Evolutionary conservation across 2,888 invertebrate species (phyloP).

Genomic region (Agonopterix heracliana): DNA sequence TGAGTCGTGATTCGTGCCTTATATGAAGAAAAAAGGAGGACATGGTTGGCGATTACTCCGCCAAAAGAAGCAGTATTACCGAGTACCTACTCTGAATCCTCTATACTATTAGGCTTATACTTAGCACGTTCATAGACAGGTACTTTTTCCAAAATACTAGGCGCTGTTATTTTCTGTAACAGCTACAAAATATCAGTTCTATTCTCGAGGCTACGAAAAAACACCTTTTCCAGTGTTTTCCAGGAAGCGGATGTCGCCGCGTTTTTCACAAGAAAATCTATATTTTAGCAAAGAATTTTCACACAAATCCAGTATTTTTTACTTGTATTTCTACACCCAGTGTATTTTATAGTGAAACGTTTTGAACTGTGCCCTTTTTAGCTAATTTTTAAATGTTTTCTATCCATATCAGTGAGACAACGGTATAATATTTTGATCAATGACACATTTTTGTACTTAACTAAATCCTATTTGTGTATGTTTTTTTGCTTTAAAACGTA

Average conservation of each 20-base stretch:
- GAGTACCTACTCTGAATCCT: too few species aligned
- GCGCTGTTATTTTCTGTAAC: neutral
- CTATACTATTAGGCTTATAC: too few species aligned
- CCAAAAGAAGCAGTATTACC: too few species aligned
- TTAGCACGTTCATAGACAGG: too few species aligned
- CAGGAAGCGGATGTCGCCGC: conserved; percentile 22
- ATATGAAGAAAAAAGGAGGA: too few species aligned
- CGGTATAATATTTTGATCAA: neutral
- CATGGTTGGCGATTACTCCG: too few species aligned
- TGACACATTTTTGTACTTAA: neutral
- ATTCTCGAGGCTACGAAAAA: neutral
- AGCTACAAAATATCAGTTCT: neutral
- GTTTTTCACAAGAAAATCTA: conserved; percentile 27
- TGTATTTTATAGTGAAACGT: conserved; percentile 30
- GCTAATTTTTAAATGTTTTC: conserved; percentile 6
- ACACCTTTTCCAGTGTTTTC: conserved; percentile 18
- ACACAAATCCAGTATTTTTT: conserved; percentile 29
- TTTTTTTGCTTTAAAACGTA: too few species aligned
- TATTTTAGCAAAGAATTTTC: conserved; percentile 26
- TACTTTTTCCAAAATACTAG: too few species aligned
- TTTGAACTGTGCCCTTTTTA: conserved; percentile 18
- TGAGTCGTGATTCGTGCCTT: too few species aligned
- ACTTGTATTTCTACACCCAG: conserved; percentile 26
- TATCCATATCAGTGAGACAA: conserved; percentile 2
- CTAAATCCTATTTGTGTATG: too few species aligned